Base-by-base conservation (phyloP, 2,113 vertebrate species). In the Oxygymnocypris stewartii region DNA sequence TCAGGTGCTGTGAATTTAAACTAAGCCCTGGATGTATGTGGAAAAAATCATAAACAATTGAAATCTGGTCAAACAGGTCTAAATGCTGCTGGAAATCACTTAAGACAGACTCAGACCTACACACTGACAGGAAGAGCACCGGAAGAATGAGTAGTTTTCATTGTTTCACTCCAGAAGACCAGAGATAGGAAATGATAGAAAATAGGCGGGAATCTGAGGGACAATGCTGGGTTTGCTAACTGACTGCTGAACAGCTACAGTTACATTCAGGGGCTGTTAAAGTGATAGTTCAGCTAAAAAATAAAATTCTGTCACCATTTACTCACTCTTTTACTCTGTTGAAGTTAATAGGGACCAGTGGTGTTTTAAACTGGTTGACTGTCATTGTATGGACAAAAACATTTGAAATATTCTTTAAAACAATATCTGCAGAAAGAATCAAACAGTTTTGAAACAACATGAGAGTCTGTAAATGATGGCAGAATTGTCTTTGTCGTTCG, bases 71-170 rank as follows among this genome's bases (percentile, higher is more conserved):
- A 57, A 57, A 59, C 16, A 7, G 9, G 23, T 18, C 4, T 63
- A 28, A 63, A 81, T 28, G 37, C 12, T 81, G 40, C 40, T 81
- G 51, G 49, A 86, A 81, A 47, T 47, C 49, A 18, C n/a, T 69
- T 42, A 14, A 35, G 16, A 61, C 37, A 73, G 14, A 23, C 44
- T 18, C 9, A 73, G 12, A 71, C 8, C 12, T 28, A 23, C 18
- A 4, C 28, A 75, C 54, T 9, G 25, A 75, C 75, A 89, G 91
- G 90, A 90, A 90, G 75, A 16, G 80, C 74, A 54, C 85, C 90
- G 92, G 92, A 93, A 91, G 86, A 16, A 18, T 37, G 89, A 57
- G 88, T 87, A 91, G 90, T 69, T 75, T 51, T 87, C 85, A 90
- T 91, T 92, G 91, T 93, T 88, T 85, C 28, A 77, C 88, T 88